Conservation (phyloP, 2,113 vertebrate genomes). For the Noctilio leporinus region DNA sequence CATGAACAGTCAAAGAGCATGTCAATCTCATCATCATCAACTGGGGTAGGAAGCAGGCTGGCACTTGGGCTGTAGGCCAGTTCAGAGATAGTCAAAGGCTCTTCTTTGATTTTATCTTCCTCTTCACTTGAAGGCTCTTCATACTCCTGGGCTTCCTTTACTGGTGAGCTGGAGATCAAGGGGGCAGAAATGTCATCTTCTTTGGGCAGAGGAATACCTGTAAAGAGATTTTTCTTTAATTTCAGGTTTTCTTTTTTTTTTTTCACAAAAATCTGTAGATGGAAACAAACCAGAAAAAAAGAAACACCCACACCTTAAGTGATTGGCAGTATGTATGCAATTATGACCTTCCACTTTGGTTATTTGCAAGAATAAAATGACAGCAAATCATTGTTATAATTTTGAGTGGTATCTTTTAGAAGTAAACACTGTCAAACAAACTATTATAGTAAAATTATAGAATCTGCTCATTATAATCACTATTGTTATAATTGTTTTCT, state of each 20-base stretch:
- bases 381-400: background rate
- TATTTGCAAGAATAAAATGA: background rate
- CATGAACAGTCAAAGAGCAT: conserved; percentile 91
- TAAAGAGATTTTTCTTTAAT: conserved; percentile 48
- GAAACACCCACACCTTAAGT: background rate
- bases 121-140: conserved; percentile 74
- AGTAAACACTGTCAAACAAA: background rate
- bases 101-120: conserved; percentile 80
- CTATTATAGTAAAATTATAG: background rate
- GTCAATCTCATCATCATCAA: conserved; percentile 89
- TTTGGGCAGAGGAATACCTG: conserved; percentile 77
- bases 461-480: background rate
- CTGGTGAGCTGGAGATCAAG: conserved; percentile 74
- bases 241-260: background rate
- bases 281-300: background rate
- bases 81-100: conserved; percentile 92
- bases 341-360: background rate
- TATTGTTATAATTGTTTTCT: background rate
- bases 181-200: conserved; percentile 74
- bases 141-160: conserved; percentile 75
- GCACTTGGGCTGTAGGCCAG: conserved; percentile 92
- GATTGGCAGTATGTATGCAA: background rate
- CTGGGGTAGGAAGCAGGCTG: conserved; percentile 93
- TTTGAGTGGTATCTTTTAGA: background rate
- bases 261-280: background rate